A percentile compares a stretch with the other conserved stretches of the same genome.
phyloP scores from a whole-genome alignment of 2,797 vertebrate genomes.

The Muraenolepis orangiensis region DNA sequence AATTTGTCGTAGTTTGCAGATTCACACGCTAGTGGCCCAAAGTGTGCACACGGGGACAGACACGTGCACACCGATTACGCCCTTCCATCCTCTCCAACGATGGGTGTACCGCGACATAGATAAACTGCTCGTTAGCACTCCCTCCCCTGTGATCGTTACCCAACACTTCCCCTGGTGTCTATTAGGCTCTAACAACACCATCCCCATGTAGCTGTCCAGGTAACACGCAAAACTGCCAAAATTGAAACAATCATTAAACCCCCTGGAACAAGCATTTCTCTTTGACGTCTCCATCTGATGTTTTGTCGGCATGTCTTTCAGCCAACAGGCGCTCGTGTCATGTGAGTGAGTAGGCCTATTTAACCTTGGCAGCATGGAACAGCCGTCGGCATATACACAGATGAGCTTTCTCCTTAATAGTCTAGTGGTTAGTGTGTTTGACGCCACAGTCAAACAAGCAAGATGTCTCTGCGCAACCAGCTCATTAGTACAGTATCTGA shows the following conservation, averaged over 20 bases:
- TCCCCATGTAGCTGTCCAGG: conserved; percentile 25
- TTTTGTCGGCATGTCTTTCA: neutral
- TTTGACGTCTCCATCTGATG: neutral
- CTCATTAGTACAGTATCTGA: neutral
- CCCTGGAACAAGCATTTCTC: neutral
- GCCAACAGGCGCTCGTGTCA: neutral
- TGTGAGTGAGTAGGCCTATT: too few species aligned
- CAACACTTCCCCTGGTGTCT: conserved; percentile 24
- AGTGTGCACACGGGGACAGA: neutral
- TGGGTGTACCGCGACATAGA: conserved; percentile 19
- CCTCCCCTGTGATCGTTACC: conserved; percentile 16
- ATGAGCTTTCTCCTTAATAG: neutral
- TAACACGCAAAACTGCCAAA: neutral
- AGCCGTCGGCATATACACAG: neutral
- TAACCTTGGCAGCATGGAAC: too few species aligned
- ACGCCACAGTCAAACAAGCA: neutral
- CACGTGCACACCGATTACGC: conserved; percentile 1
- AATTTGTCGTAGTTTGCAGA: neutral
- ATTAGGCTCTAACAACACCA: conserved; percentile 19
- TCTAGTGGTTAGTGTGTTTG: neutral
- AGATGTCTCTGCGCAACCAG: neutral
- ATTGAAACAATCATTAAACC: neutral
- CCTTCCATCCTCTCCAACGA: conserved; percentile 21
- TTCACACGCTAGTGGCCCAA: conserved; percentile 16
- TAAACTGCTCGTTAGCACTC: conserved; percentile 32